Base-by-base conservation (phyloP, 2,888 invertebrate genomes). In the Tenthredo scrophulariae region DNA sequence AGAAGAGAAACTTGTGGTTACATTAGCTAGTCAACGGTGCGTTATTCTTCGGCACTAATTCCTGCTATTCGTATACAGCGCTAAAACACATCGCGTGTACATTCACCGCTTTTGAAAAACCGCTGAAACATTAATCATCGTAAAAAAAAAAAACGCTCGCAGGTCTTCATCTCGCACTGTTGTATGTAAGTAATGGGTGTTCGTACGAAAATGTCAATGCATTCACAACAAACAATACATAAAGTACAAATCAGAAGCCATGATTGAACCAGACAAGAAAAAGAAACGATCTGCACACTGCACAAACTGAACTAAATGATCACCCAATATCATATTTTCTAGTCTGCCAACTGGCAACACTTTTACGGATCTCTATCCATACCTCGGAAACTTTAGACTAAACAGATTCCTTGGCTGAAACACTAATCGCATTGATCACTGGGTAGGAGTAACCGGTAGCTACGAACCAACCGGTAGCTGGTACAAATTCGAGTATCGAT, bases 371-470 rank as follows among this genome's bases (percentile, higher is more conserved):
- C 33, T 33, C 15, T 33, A 33, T 67, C 65, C 22, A 15, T 15
- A 4, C 29, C 37, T 22, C 10, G 9, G 72, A 43, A 74, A 74
- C 72, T 67, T 67, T 67, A 33, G 22, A 67, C 29, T 7, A 18
- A 67, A 67, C 33, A 67, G 33, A 67, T 67, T 67, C 67, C 18
- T 13, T 6, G 67, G 67, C 70, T 54, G 54, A 74, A 79, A 80
- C 75, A 70, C 65, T 80, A 82, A 75, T 26, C 33, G 86, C 37
- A 72, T 54, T 77, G 84, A 85, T 87, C 88, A 87, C 88, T 87
- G 88, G 87, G 84, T 87, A 88, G 87, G 86, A 86, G 86, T 50
- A 87, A 75, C 85, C 85, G 87, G 72, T 85, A 87, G 88, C 87
- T 87, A 40, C n/a, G 15, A 84, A 84, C 62, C 58, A n/a, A 84